Base-by-base conservation (phyloP, 2,888 invertebrate species). In the Agrotis exclamationis region DNA sequence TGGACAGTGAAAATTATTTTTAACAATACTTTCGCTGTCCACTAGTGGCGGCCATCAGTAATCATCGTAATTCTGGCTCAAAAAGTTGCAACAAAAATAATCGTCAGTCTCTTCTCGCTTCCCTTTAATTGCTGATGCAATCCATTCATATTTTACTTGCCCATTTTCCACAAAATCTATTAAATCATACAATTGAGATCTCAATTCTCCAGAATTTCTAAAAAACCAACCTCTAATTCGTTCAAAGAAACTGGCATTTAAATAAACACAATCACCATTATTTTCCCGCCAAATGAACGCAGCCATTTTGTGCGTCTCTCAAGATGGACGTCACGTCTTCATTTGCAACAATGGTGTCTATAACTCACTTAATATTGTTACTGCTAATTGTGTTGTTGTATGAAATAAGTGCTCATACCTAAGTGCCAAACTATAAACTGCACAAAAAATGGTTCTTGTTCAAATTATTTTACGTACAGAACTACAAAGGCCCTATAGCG, bases 301-400 rank as follows among this genome's bases (percentile, higher is more conserved):
- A 4, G 76, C 67, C 53, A 78, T 84, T 69, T 81, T 69, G 54
- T 56, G 28, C 39, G n/a, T 18, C 28, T 20, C 62, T n/a, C 65
- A 82, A 79, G 50, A 83, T 82, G 79, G 58, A 24, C 9, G n/a
- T n/a, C 33, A 63, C 88, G 82, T 91, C 92, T 91, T 91, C 88
- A 92, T 93, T 88, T 85, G 65, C 82, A 87, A 93, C 93, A 94
- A 94, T 93, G 74, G 78, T 85, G 77, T 82, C 85, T 89, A 93
- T 89, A 93, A 87, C 75, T 79, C 73, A 74, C 76, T 76, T 63
- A 66, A 84, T 78, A 74, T 14, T 39, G 80, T 93, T 92, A 93
- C 92, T 90, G 86, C 92, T 93, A 91, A 94, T 95, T 94, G 93
- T 93, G 89, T 69, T 51, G 45, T 64, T 62, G 33, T 33, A 56